Evolutionary conservation across 2,888 invertebrate genomes (phyloP).

Genomic region (Neuroscelio doddi): DNA sequence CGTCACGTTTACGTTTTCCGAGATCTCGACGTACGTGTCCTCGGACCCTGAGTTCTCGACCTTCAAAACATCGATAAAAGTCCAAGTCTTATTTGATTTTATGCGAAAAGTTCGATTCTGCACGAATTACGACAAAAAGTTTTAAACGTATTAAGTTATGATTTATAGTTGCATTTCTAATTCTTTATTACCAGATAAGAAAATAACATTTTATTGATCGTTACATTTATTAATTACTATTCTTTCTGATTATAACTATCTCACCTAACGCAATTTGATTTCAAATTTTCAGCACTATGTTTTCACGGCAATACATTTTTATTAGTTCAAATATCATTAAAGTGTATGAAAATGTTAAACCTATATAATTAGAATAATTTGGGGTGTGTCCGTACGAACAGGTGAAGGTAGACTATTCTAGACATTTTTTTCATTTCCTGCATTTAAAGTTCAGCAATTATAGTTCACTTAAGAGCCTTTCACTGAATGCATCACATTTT

Average conservation of each 20-base stretch:
- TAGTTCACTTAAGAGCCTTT: not conserved
- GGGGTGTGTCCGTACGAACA: not conserved
- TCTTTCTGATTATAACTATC: too few relatives aligned
- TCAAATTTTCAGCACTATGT: too few relatives aligned
- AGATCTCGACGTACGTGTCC: slow-evolving; percentile 35
- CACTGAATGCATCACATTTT: too few relatives aligned
- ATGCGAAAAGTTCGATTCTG: slow-evolving; percentile 16
- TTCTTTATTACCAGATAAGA: too few relatives aligned
- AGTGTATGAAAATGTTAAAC: not conserved
- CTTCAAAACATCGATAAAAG: slow-evolving; percentile 29
- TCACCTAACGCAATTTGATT: too few relatives aligned
- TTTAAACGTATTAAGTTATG: not conserved
- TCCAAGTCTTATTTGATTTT: slow-evolving; percentile 25
- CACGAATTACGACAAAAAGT: slow-evolving; percentile 26
- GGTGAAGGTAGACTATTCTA: not conserved
- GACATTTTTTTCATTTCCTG: slow-evolving; percentile 1
- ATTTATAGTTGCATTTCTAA: not conserved
- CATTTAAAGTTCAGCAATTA: not conserved
- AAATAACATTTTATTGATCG: too few relatives aligned
- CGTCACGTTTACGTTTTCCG: slow-evolving; percentile 36
- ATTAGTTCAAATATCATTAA: not conserved
- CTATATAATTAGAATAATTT: not conserved
- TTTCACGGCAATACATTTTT: too few relatives aligned
- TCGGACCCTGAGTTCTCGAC: slow-evolving; percentile 24
- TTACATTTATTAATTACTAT: too few relatives aligned